Conservation (phyloP, 2,797 vertebrate species). For the Hypotaenidia okinawae region DNA sequence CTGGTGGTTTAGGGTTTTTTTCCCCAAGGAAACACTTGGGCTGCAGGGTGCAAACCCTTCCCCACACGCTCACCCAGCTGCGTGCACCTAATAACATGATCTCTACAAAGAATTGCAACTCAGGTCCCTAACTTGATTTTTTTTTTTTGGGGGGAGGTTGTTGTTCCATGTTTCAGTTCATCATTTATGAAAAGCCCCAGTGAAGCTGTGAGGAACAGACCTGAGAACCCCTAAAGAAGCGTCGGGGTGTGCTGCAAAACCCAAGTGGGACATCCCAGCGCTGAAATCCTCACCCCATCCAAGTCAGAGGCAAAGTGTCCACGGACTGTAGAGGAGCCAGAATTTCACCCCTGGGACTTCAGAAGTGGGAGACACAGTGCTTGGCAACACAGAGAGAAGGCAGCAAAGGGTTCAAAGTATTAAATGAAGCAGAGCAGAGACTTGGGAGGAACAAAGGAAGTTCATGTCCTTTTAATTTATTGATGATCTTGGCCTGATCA, state of each 20-base stretch:
- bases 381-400: not conserved
- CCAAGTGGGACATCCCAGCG: not conserved
- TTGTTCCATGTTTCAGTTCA: not conserved
- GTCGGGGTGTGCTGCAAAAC: not conserved
- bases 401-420: conserved; percentile 33
- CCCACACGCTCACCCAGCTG: not conserved
- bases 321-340: not conserved
- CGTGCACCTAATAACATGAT: not conserved
- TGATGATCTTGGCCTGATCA: conserved; percentile 40
- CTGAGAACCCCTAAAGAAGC: fast-evolving
- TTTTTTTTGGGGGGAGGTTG: not conserved
- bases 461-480: conserved; percentile 53
- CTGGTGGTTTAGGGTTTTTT: not conserved
- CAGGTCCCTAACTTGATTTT: not conserved
- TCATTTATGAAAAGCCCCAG: not conserved
- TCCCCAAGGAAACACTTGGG: not conserved
- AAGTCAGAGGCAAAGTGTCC: not conserved
- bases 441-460: conserved; percentile 46
- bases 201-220: not conserved
- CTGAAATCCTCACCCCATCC: not conserved
- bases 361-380: not conserved
- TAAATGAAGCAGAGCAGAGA: conserved; percentile 38
- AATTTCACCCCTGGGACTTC: not conserved
- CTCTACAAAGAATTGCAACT: not conserved
- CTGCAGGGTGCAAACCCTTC: not conserved